Conservation (phyloP, 2,888 invertebrate genomes). For the Marronus borbonicus region DNA sequence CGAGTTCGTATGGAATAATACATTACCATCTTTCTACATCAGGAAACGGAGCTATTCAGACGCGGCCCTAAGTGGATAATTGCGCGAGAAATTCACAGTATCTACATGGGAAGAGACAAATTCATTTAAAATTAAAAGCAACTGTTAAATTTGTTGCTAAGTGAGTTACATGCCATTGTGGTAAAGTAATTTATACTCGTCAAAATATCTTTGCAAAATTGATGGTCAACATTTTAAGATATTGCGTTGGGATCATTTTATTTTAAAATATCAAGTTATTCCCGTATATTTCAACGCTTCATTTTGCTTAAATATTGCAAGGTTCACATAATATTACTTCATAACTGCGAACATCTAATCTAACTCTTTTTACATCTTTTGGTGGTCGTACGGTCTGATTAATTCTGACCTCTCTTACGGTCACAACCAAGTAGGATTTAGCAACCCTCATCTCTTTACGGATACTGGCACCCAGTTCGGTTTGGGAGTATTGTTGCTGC, state of each 20-base stretch:
- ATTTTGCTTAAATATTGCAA: no score
- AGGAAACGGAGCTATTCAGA: conserved; percentile 15
- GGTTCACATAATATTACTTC: neutral
- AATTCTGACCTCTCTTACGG: conserved; percentile 15
- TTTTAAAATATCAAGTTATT: no score
- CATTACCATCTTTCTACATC: neutral
- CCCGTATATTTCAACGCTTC: no score
- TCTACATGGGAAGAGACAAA: conserved; percentile 39
- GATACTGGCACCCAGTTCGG: neutral
- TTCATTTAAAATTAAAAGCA: conserved; percentile 40
- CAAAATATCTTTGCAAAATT: no score
- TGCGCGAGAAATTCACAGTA: conserved; percentile 35
- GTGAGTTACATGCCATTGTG: conserved; percentile 1
- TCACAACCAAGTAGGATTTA: conserved; percentile 3
- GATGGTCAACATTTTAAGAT: no score
- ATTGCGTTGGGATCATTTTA: no score
- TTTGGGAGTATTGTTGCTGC: conserved; percentile 28
- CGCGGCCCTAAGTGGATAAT: conserved; percentile 37
- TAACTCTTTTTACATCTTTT: neutral
- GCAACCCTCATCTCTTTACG: neutral
- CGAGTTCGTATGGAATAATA: neutral
- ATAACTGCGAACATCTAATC: neutral
- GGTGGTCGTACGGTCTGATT: neutral
- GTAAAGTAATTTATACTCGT: neutral
- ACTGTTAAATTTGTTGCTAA: conserved; percentile 36